Evolutionary conservation across 2,113 vertebrate species (phyloP), one percentile per base, ranked within the genome.

Genomic region (Oreochromis tanganicae): DNA sequence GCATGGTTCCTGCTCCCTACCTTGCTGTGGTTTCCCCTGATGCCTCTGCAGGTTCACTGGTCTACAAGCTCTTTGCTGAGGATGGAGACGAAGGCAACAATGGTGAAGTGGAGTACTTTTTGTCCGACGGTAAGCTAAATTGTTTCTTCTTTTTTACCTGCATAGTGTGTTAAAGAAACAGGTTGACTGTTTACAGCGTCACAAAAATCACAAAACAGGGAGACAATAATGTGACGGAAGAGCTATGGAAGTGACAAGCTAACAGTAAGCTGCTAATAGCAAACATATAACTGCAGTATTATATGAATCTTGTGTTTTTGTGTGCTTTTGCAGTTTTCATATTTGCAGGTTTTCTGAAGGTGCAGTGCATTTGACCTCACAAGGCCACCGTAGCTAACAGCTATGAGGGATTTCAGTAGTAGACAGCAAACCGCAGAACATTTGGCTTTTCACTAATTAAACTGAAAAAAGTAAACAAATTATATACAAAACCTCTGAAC

Each of bases 51-150:
- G 97, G 97, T 3, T 96, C 96, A 1, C 86, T 97, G 32, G 97
- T 98, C 8, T 98, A 98, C 94, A 97, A 95, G 85, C 97, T 98
- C 36, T 85, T 94, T 1, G 97, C 97, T 50, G 90, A 94, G 79
- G 98, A 98, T 56, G 96, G 94, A 9, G 97, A 98, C 79, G 97
- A 97, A 79, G 97, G 97, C 19, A 92, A 96, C 89, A 95, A 96
- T 32, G 97, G 97, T 48, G 95, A 97, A 85, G 96, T 98, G 88
- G 97, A 98, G 52, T 98, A 97, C 94, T 97, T 97, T 90, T 96
- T 98, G 66, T 96, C 97, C 17, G 97, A 98, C 85, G 98, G 98
- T 98, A 96, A 91, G 91, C 81, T 14, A 1, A 63, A 43, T 63
- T 86, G 68, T 21, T 63, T 48, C 3, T 13, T 52, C 36, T n/a